Evolutionary conservation across 2,797 vertebrate species (phyloP).

Genomic region (Bradypodion pumilum): DNA sequence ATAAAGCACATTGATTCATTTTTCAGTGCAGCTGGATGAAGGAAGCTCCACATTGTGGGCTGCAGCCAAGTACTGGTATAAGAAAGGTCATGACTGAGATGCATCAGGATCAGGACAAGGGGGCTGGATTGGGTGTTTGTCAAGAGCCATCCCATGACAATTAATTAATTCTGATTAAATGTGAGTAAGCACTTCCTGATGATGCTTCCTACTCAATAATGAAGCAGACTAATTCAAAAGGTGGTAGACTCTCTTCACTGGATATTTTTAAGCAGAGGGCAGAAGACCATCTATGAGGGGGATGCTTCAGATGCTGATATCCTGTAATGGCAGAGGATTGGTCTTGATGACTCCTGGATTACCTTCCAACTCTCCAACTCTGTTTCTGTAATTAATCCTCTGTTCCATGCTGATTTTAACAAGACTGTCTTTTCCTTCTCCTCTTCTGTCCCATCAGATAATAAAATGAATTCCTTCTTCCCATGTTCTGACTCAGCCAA

Average conservation of each 20-base stretch:
- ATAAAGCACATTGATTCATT: not conserved
- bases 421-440: not conserved
- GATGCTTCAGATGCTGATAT: too few relatives aligned
- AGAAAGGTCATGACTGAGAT: not conserved
- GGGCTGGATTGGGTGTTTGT: not conserved
- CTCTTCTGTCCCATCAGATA: not conserved
- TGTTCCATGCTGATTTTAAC: not conserved
- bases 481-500: not conserved
- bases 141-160: too few relatives aligned
- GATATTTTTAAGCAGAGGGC: too few relatives aligned
- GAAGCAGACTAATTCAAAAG: too few relatives aligned
- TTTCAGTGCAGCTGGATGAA: not conserved
- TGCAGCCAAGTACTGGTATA: not conserved
- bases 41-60: not conserved
- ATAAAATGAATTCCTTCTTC: not conserved
- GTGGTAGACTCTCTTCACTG: too few relatives aligned
- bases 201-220: too few relatives aligned
- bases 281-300: too few relatives aligned
- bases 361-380: too few relatives aligned
- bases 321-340: too few relatives aligned
- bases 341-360: too few relatives aligned
- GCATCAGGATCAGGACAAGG: rapidly evolving
- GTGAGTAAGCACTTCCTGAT: not conserved
- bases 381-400: not conserved
- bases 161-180: not conserved